phyloP scores from a whole-genome alignment of 2,797 vertebrate species.

The Epinephelus coioides region DNA sequence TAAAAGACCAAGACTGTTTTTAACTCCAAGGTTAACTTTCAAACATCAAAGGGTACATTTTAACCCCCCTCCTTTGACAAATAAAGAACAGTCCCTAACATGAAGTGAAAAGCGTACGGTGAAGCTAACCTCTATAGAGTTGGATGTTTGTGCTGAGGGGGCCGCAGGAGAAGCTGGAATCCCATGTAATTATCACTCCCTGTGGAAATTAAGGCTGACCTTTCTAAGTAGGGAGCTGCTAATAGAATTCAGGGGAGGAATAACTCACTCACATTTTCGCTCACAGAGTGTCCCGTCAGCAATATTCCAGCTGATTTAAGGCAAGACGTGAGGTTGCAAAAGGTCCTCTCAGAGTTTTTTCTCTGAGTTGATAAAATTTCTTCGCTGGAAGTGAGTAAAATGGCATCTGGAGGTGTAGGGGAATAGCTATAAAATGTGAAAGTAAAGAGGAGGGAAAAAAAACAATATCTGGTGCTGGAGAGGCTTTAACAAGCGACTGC shows the following conservation, averaged over 20 bases:
- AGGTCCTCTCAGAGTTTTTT: constrained; percentile 41
- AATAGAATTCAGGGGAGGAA: constrained; percentile 76
- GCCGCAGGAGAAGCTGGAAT: constrained; percentile 62
- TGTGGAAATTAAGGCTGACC: constrained; percentile 81
- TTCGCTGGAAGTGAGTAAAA: constrained; percentile 28
- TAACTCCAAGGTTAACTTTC: too few species aligned
- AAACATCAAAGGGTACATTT: too few species aligned
- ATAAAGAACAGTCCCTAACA: too few species aligned
- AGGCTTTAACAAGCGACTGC: constrained; percentile 53
- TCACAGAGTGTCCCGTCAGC: constrained; percentile 64
- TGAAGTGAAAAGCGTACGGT: constrained; percentile 25
- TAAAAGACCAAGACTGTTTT: too few species aligned
- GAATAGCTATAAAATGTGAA: constrained; percentile 18
- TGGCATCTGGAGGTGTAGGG: background rate
- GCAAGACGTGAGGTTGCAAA: constrained; percentile 32
- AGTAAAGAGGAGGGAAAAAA: background rate
- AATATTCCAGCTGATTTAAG: constrained; percentile 56
- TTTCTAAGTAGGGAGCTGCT: constrained; percentile 73
- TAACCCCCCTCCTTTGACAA: too few species aligned
- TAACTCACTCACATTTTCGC: constrained; percentile 70
- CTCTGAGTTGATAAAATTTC: constrained; percentile 32
- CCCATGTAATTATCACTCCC: constrained; percentile 76
- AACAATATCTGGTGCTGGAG: constrained; percentile 13
- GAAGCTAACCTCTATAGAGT: constrained; percentile 37
- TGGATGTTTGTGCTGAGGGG: constrained; percentile 60